phyloP scores from a whole-genome alignment of 1,140 invertebrate species.

The Formica selysi region DNA sequence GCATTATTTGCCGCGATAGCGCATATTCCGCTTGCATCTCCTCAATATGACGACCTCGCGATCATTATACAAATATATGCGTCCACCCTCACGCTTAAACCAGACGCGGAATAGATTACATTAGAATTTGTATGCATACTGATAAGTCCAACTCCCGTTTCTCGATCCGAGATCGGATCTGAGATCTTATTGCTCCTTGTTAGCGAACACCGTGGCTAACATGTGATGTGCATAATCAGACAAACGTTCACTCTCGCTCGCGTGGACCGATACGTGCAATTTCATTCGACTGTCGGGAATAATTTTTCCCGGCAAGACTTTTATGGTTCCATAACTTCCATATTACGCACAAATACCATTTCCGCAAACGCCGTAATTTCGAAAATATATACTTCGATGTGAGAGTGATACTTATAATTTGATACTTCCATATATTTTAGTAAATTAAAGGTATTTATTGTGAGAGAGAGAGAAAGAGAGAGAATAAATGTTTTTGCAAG shows the following conservation, averaged over 20 bases:
- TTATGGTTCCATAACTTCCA: conserved; percentile 50
- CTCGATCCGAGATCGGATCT: conserved; percentile 54
- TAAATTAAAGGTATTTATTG: conserved; percentile 20
- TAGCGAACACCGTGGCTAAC: conserved; percentile 1
- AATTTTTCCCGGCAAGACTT: conserved; percentile 6
- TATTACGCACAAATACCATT: conserved; percentile 36
- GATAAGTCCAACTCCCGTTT: conserved; percentile 62
- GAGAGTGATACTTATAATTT: not conserved
- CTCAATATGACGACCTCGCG: conserved; percentile 43
- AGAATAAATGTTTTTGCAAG: not conserved
- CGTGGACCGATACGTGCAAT: conserved; percentile 49
- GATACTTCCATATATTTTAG: conserved; percentile 11
- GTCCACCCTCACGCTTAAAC: conserved; percentile 56
- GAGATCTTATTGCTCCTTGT: conserved; percentile 54
- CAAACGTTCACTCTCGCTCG: conserved; percentile 49
- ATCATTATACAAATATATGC: conserved; percentile 43
- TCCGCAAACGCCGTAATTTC: conserved; percentile 39
- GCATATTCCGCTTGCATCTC: conserved; percentile 37
- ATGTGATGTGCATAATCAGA: conserved; percentile 64
- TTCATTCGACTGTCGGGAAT: conserved; percentile 38
- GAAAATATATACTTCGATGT: conserved; percentile 10
- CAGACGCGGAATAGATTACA: conserved; percentile 65
- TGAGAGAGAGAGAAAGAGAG: too few relatives aligned
- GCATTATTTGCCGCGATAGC: conserved; percentile 26
- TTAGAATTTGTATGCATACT: conserved; percentile 43